A percentile compares a stretch with the other conserved stretches of the same genome.
Conservation (phyloP, 2,888 invertebrate species). For the Drosophila histrio region DNA sequence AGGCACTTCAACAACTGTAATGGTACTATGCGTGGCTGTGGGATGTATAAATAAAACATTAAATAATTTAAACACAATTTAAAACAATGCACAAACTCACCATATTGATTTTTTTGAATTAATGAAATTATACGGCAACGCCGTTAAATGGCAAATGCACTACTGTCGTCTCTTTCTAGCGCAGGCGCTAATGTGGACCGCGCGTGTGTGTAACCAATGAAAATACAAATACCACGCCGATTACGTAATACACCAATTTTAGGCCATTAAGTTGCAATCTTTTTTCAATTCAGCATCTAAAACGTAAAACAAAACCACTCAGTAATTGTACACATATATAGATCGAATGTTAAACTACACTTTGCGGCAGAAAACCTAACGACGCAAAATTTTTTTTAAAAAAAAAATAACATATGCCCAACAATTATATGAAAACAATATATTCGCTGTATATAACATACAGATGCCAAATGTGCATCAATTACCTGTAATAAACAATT, state of each 20-base stretch:
- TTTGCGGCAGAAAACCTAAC: constrained; percentile 25
- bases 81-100: constrained; percentile 45
- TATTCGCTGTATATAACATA: not conserved
- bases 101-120: constrained; percentile 38
- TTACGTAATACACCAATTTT: constrained; percentile 64
- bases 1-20: constrained; percentile 94
- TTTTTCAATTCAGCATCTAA: constrained; percentile 46
- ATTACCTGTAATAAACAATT: not conserved
- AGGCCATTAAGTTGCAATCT: constrained; percentile 40
- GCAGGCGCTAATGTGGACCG: constrained; percentile 11
- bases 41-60: constrained; percentile 81
- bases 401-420: not conserved
- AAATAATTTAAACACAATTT: constrained; percentile 5
- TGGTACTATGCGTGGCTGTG: constrained; percentile 97
- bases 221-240: constrained; percentile 42
- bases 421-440: constrained; percentile 4
- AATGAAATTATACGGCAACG: constrained; percentile 59
- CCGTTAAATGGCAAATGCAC: constrained; percentile 27
- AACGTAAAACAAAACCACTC: constrained; percentile 48
- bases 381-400: constrained; percentile 56
- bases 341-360: constrained; percentile 18
- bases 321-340: constrained; percentile 36
- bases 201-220: constrained; percentile 12
- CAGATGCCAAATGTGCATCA: not conserved
- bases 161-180: constrained; percentile 40